These are phyloP conservation scores for Mionectes macconnelli DNA, from an alignment of 2,113 vertebrate genomes.

Conservation along the genomic window DNA sequence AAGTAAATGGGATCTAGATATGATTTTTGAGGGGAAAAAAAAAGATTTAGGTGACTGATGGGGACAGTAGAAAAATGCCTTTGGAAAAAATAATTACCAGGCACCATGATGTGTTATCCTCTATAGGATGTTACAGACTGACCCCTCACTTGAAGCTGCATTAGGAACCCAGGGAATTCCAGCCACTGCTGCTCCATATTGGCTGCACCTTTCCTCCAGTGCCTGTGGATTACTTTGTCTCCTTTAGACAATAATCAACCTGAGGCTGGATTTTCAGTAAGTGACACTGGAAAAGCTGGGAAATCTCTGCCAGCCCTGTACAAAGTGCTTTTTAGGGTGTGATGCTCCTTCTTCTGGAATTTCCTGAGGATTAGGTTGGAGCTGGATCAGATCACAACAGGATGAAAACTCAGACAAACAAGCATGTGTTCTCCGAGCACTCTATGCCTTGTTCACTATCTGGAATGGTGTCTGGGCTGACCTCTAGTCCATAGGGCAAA, in stretches of 20 bases:
- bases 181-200: background rate
- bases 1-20: background rate
- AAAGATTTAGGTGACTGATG: background rate
- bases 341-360: background rate
- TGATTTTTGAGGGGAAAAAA: background rate
- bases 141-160: background rate
- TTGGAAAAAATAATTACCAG: background rate
- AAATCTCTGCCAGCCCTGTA: background rate
- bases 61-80: background rate
- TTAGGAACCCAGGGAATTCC: background rate
- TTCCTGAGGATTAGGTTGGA: background rate
- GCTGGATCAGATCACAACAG: background rate
- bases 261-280: background rate
- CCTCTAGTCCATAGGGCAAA: constrained; percentile 45
- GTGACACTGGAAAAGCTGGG: background rate
- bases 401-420: background rate
- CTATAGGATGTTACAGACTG: background rate
- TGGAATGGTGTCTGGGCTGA: constrained; percentile 19
- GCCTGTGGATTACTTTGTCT: constrained; percentile 12
- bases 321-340: background rate
- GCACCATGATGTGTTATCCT: background rate
- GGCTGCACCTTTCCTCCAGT: background rate
- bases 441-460: background rate
- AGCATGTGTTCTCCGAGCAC: background rate
- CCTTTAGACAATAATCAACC: background rate